Base-by-base conservation (phyloP, 35 echinoderm and acorn worm species). In the Chiridota heheva region DNA sequence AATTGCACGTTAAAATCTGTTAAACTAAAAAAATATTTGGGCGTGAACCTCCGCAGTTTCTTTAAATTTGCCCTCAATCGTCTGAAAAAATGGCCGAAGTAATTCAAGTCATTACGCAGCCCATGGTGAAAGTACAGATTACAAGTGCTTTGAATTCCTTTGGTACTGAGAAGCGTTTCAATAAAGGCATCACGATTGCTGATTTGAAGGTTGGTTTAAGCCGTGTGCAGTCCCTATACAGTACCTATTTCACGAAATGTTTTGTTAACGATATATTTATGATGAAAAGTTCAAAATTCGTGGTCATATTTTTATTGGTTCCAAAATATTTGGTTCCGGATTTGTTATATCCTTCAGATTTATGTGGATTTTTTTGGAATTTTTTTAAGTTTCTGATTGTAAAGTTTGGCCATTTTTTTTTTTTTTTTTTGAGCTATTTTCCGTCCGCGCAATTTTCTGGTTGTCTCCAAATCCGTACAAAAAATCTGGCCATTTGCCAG, bases 111-210 rank as follows among this genome's bases (percentile, higher is more conserved):
- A 51, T 91, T 63, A 96, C 93, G 5, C 65, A 86, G 29, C 70
- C 68, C 24, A 72, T 83, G 37, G 93, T 91, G 22, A 91, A 87
- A 56, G 64, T 96, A 17, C 77, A 86, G 30, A 88, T 96, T 30
- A 87, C 93, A 6, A 96, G 87, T 60, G 78, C 83, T 34, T 58
- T 96, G 15, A 87, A 69, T 49, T 82, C 88, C 36, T 96, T 96
- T 70, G 80, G 70, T 38, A 74, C 88, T 15, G 83, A 91, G 38
- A 91, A 90, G 49, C 76, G 88, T 62, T 96, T 96, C 73, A 72
- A 60, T 40, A 96, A 96, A 72, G 81, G 83, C 80, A 74, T 96
- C 5, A 91, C 88, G 0, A 87, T 96, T 71, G 84, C 60, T 6
- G 65, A 82, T 62, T 53, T 96, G 36, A 96, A 96, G 80, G 93